phyloP scores from a whole-genome alignment of 2,113 vertebrate genomes.

The Hemiprocne comata region DNA sequence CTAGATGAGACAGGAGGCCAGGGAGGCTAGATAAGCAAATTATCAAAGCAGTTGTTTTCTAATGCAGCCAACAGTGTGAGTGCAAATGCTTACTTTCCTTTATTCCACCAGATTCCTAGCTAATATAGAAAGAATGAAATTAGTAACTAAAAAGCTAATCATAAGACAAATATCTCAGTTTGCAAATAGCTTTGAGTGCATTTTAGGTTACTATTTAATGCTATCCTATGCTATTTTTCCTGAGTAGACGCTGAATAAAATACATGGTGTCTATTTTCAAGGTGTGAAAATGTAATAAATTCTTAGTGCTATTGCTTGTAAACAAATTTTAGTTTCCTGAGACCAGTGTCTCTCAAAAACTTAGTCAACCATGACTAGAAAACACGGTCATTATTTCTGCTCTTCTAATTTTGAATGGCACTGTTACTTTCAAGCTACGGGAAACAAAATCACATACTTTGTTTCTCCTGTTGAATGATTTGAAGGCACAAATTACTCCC shows the following conservation, averaged over 20 bases:
- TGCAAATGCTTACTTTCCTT: not conserved
- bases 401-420: constrained; percentile 6
- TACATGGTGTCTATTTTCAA: not conserved
- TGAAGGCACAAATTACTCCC: not conserved
- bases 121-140: not conserved
- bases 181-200: not conserved
- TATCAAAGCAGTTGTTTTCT: not conserved
- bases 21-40: not conserved
- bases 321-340: not conserved
- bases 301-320: not conserved
- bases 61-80: not conserved
- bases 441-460: not conserved
- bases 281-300: not conserved
- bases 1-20: not conserved
- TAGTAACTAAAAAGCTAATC: not conserved
- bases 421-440: not conserved
- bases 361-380: not conserved
- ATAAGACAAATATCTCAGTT: not conserved
- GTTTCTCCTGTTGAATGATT: not conserved
- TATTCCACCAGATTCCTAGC: not conserved
- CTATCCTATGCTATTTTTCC: not conserved
- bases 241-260: not conserved
- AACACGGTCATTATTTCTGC: constrained; percentile 19
- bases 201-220: not conserved
- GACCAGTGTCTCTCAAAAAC: not conserved